Conservation (phyloP, 2,113 vertebrate species). For the Archilochus colubris region DNA sequence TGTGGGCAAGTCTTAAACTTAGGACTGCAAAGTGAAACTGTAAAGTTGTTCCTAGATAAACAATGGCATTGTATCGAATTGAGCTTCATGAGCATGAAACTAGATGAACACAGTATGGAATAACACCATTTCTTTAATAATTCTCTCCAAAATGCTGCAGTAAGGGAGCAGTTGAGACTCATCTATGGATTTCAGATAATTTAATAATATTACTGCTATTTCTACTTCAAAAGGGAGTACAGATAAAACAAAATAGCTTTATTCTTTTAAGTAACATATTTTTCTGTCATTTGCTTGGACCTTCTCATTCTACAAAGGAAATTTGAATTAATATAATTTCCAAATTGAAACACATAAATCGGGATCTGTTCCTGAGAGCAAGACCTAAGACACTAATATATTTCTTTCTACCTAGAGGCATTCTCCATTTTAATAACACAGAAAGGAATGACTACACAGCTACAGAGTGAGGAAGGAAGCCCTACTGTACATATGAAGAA, state of each 20-base stretch:
- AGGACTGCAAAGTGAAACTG: neutral
- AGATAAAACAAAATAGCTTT: neutral
- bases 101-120: neutral
- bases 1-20: neutral
- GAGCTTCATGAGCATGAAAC: neutral
- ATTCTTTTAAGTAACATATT: neutral
- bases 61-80: neutral
- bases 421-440: slow-evolving; percentile 66
- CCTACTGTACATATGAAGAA: neutral
- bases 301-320: neutral
- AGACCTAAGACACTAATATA: slow-evolving; percentile 10
- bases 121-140: neutral
- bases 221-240: neutral
- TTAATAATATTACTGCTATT: neutral
- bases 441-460: slow-evolving; percentile 36
- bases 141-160: neutral
- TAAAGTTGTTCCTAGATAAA: neutral
- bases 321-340: slow-evolving; percentile 5
- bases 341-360: slow-evolving; percentile 38
- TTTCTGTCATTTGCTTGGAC: neutral
- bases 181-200: neutral
- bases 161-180: neutral
- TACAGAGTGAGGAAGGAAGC: slow-evolving; percentile 6
- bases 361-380: slow-evolving; percentile 5
- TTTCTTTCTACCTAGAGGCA: slow-evolving; percentile 36